Percentiles rank a stretch among this genome's conserved stretches.
Conservation (phyloP, 2,888 invertebrate genomes). For the Aphodius granarius region DNA sequence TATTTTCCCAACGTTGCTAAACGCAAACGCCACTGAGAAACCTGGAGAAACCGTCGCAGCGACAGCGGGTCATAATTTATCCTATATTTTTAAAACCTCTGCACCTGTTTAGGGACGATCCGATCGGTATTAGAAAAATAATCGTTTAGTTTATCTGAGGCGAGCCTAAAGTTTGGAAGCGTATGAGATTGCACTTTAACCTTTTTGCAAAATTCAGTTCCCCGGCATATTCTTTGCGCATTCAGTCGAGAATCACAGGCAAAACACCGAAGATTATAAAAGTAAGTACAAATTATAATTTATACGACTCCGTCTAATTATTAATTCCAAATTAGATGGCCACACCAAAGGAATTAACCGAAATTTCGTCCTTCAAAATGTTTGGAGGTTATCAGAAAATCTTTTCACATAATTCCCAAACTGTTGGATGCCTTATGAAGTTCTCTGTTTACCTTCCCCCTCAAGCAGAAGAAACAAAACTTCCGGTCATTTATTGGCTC, state of each 20-base stretch:
- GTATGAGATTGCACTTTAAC: neutral
- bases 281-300: neutral
- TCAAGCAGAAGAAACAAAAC: constrained; percentile 64
- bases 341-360: constrained; percentile 51
- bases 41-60: neutral
- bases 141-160: neutral
- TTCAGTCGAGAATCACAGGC: neutral
- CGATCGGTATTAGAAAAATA: neutral
- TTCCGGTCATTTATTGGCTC: constrained; percentile 88
- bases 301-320: neutral
- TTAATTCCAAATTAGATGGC: constrained; percentile 19
- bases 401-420: constrained; percentile 76
- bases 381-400: constrained; percentile 88
- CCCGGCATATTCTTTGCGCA: neutral
- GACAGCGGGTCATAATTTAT: neutral
- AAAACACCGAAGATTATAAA: neutral
- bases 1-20: neutral
- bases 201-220: neutral
- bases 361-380: constrained; percentile 69
- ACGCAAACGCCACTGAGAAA: neutral
- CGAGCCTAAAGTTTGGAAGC: neutral
- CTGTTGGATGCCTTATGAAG: constrained; percentile 87
- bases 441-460: constrained; percentile 91
- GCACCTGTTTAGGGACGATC: neutral
- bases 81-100: neutral